phyloP scores from a whole-genome alignment of 2,888 invertebrate species.

The Erebia aethiops region DNA sequence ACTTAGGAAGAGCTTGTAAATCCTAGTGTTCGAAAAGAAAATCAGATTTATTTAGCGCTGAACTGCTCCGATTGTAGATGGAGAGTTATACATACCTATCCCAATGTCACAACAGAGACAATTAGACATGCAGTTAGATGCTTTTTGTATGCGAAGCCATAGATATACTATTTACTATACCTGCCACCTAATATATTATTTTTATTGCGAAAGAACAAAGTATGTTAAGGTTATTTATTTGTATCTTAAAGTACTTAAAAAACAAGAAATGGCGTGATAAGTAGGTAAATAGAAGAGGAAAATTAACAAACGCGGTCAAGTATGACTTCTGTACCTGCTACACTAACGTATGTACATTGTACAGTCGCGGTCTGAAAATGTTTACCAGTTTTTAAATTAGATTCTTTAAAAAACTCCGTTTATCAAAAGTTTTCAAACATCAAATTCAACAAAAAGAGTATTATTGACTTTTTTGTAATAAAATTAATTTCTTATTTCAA shows the following conservation, averaged over 20 bases:
- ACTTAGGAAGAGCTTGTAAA: not conserved
- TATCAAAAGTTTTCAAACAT: no score
- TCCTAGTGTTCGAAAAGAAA: not conserved
- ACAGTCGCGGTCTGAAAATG: no score
- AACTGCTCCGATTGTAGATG: not conserved
- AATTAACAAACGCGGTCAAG: slow-evolving; percentile 38
- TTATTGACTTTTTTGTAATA: no score
- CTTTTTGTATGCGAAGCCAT: not conserved
- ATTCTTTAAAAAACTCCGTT: no score
- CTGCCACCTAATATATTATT: no score
- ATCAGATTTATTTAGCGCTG: not conserved
- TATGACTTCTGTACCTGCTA: slow-evolving; percentile 27
- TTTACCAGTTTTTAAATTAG: no score
- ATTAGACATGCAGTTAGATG: not conserved
- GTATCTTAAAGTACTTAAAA: slow-evolving; percentile 8
- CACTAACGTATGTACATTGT: not conserved
- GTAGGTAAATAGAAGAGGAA: slow-evolving; percentile 29
- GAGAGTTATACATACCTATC: no score
- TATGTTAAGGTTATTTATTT: slow-evolving; percentile 15
- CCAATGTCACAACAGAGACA: no score
- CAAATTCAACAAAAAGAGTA: no score
- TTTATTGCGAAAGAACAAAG: not conserved
- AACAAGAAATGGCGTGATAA: slow-evolving; percentile 28
- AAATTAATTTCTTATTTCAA: no score
- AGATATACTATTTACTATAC: not conserved